Evolutionary conservation across 2,888 invertebrate species (phyloP), one percentile per base, ranked within the genome.

Genomic region (Schizotus pectinicornis): DNA sequence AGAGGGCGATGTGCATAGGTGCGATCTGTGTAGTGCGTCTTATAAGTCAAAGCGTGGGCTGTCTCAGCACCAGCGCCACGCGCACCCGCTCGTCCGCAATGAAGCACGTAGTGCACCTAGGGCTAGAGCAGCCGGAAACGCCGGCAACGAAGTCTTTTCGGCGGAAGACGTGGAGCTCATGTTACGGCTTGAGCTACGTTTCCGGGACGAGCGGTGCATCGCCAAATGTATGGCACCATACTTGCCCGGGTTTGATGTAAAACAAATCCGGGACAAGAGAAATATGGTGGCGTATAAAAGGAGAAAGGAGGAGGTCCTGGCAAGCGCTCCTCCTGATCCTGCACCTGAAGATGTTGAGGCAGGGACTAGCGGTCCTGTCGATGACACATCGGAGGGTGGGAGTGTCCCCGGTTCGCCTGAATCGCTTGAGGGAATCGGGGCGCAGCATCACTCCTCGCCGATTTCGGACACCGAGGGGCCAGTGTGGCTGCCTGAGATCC

Each of bases 251-350:
- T 6, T 7, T 22, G 5, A 2, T 3, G 22, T 13, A n/a, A 63
- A 63, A 32, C 63, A 62, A 30, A 49, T 62, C 11, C 14, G 59
- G 6, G 61, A 55, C 39, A 57, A 45, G 35, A 34, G 62, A 8
- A 36, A 39, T n/a, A 30, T 11, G 34, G 36, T 11, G 11, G 41
- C 33, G 11, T 60, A 60, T 49, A 36, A 37, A 35, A 13, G 48
- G 41, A 7, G 9, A 35, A 38, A 52, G 14, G 56, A 56, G 3
- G 48, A 39, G 14, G 33, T 37, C 48, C 37, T 48, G n/a, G 37
- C 32, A 12, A 32, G 13, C 34, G 42, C 6, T 31, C 33, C 13
- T 8, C 12, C 3, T 12, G 22, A n/a, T 30, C 42, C n/a, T n/a
- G n/a, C n/a, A n/a, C n/a, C n/a, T n/a, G n/a, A n/a, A n/a, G n/a